Percentiles rank a stretch among this genome's conserved stretches.
Conservation (phyloP, 2,888 invertebrate species). For the Drosophila lacicola region DNA sequence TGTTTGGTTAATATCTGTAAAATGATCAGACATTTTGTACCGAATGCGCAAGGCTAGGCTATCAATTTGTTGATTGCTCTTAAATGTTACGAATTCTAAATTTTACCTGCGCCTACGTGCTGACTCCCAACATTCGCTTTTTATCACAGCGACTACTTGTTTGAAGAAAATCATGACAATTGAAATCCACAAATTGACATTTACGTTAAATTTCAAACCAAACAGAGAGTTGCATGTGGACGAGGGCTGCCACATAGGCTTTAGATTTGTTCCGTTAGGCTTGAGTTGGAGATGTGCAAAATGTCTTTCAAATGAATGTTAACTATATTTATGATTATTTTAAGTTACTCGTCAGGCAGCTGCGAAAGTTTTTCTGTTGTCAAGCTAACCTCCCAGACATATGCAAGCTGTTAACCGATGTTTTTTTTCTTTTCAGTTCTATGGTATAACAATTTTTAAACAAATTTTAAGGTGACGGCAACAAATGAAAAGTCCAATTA, state of each 20-base stretch:
- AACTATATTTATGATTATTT: too few species aligned
- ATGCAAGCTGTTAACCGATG: too few species aligned
- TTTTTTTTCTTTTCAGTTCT: too few species aligned
- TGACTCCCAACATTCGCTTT: background rate
- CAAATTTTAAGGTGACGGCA: background rate
- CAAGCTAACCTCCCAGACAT: too few species aligned
- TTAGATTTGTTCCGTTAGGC: too few species aligned
- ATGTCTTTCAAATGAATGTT: too few species aligned
- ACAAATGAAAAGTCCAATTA: background rate
- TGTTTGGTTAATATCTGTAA: constrained; percentile 11
- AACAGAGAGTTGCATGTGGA: constrained; percentile 5
- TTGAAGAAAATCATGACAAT: background rate
- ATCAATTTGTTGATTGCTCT: constrained; percentile 11
- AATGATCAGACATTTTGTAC: constrained; percentile 35
- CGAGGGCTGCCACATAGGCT: background rate
- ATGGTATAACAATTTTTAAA: too few species aligned
- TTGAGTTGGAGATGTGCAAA: too few species aligned
- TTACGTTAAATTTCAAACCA: background rate
- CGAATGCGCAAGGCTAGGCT: constrained; percentile 4
- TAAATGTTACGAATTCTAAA: constrained; percentile 5
- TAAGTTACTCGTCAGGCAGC: too few species aligned
- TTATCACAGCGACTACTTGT: background rate
- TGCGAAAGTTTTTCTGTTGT: too few species aligned
- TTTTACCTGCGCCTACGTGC: constrained; percentile 17
- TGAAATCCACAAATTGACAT: background rate